Evolutionary conservation across 2,888 invertebrate genomes (phyloP).

Genomic region (Rhogogaster chlorosoma): DNA sequence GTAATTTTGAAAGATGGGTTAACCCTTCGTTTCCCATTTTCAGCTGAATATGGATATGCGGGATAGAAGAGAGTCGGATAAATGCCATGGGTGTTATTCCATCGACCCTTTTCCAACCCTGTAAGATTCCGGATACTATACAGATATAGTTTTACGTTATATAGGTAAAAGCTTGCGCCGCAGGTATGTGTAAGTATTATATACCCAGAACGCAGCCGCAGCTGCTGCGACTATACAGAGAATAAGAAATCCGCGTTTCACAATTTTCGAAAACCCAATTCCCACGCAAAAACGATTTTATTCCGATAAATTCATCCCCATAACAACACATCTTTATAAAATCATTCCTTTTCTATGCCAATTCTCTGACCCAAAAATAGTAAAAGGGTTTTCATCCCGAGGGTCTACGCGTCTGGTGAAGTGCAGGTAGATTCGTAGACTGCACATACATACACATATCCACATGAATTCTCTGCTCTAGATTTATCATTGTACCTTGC

Average conservation of each 20-base stretch:
- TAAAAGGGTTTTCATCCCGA: slow-evolving; percentile 33
- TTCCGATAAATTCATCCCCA: slow-evolving; percentile 52
- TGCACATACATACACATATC: neutral
- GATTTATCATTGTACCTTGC: slow-evolving; percentile 43
- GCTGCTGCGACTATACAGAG: neutral
- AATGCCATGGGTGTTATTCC: neutral
- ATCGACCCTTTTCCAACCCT: neutral
- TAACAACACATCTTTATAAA: slow-evolving; percentile 6
- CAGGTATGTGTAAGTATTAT: neutral
- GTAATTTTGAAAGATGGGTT: neutral
- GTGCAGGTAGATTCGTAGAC: slow-evolving; percentile 20
- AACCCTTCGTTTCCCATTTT: neutral
- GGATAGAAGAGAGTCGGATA: neutral
- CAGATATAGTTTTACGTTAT: neutral
- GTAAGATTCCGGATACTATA: neutral
- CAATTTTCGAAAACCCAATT: slow-evolving; percentile 55
- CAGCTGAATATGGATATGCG: neutral
- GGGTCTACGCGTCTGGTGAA: neutral
- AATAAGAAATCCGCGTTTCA: neutral
- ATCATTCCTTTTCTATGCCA: slow-evolving; percentile 9
- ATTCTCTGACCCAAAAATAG: neutral
- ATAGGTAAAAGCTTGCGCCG: neutral
- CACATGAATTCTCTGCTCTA: slow-evolving; percentile 2
- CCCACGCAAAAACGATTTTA: slow-evolving; percentile 56
- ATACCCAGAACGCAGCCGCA: neutral